Evolutionary conservation across 2,888 invertebrate species (phyloP).

Genomic region (Epistrophella euchroma): DNA sequence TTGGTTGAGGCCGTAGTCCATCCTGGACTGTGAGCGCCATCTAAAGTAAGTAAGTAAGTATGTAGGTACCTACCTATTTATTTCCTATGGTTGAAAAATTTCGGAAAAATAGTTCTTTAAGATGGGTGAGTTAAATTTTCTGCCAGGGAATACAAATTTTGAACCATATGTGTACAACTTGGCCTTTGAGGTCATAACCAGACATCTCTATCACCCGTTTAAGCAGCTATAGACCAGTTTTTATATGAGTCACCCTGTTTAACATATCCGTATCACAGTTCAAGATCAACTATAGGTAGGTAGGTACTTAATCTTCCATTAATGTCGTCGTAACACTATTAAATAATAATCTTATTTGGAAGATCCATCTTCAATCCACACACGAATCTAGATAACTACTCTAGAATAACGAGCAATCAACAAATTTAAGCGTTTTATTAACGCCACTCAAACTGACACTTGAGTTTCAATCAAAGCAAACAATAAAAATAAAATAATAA

Average conservation of each 20-base stretch:
- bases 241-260: not conserved
- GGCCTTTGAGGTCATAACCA: too few species aligned
- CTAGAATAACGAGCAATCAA: slow-evolving; percentile 52
- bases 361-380: not conserved
- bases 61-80: too few species aligned
- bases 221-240: too few species aligned
- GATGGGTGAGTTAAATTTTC: too few species aligned
- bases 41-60: too few species aligned
- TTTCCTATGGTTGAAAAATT: too few species aligned
- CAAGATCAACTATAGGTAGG: slow-evolving; percentile 4
- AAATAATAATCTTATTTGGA: slow-evolving; percentile 10
- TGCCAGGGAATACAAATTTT: too few species aligned
- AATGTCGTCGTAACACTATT: not conserved
- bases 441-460: slow-evolving; percentile 69
- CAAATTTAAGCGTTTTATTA: slow-evolving; percentile 63
- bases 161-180: too few species aligned
- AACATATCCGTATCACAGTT: slow-evolving; percentile 10
- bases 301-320: not conserved
- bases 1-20: too few species aligned
- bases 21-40: too few species aligned
- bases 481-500: slow-evolving; percentile 54
- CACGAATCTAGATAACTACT: slow-evolving; percentile 2
- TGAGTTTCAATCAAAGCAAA: slow-evolving; percentile 69
- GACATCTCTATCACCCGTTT: too few species aligned
- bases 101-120: too few species aligned